Percentiles rank a stretch among this genome's conserved stretches.
phyloP scores from a whole-genome alignment of 1,140 invertebrate genomes.

The Drosophila pachea region DNA sequence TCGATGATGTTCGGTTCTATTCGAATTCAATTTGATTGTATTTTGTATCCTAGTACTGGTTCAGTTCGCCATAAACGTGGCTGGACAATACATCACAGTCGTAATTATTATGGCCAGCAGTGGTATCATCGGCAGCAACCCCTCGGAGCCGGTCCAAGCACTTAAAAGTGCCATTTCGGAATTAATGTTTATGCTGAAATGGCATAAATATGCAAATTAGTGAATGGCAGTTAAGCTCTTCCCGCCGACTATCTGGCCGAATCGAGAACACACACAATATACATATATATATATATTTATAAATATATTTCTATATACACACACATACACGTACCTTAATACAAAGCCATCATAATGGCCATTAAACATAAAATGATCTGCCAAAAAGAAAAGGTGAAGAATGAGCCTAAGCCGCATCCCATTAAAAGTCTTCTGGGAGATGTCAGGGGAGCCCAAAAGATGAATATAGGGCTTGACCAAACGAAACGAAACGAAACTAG shows the following conservation, averaged over 20 bases:
- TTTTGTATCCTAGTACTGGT: conserved; percentile 1
- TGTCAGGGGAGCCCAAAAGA: not conserved
- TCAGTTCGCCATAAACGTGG: conserved; percentile 58
- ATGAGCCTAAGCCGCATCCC: conserved; percentile 42
- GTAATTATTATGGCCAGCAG: conserved; percentile 46
- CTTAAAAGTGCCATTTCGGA: conserved; percentile 76
- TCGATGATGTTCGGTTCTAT: conserved; percentile 3
- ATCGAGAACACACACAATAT: conserved; percentile 38
- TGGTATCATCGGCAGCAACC: conserved; percentile 48
- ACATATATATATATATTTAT: not conserved
- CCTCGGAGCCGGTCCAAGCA: conserved; percentile 62
- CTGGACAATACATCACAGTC: conserved; percentile 64
- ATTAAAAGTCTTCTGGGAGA: conserved; percentile 11
- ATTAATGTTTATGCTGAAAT: conserved; percentile 69
- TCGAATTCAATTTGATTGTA: no score
- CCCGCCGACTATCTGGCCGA: conserved; percentile 40
- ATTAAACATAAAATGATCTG: conserved; percentile 23
- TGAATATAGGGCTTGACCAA: not conserved
- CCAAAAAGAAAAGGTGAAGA: not conserved
- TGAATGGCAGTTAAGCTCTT: conserved; percentile 63
- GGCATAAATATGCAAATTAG: conserved; percentile 75
- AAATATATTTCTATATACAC: not conserved
- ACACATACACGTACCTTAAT: conserved; percentile 7
- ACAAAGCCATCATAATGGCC: conserved; percentile 38
- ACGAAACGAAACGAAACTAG: not conserved